Conservation (phyloP, 2,113 vertebrate genomes). For the Empidonax alnorum region DNA sequence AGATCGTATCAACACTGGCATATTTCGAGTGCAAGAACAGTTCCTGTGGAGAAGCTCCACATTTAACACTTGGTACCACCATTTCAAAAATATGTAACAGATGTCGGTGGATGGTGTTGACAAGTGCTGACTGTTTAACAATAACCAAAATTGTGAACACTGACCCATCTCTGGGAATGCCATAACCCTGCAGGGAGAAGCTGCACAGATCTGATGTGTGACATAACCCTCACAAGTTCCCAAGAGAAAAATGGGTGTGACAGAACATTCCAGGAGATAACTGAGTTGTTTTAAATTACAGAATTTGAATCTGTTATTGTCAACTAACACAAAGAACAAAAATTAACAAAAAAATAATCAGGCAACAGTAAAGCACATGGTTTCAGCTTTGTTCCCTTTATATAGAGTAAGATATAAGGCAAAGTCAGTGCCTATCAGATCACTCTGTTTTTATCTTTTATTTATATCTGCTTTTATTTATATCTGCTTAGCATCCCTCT, state of each 20-base stretch:
- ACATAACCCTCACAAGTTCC: background rate
- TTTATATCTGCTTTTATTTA: background rate
- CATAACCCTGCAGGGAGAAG: background rate
- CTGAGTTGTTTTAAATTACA: background rate
- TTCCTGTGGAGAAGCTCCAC: background rate
- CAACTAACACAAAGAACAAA: background rate
- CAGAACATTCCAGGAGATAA: conserved; percentile 15
- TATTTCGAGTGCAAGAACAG: background rate
- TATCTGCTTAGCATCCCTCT: background rate
- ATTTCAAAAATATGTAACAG: background rate
- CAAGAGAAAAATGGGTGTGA: conserved; percentile 1
- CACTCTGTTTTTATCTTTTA: background rate
- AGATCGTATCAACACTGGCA: background rate
- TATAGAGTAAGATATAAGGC: background rate
- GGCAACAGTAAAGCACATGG: background rate
- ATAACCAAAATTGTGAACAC: background rate
- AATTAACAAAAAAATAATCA: background rate
- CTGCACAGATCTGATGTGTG: background rate
- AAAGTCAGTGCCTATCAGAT: background rate
- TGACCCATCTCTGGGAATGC: conserved; percentile 28
- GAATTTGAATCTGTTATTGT: background rate
- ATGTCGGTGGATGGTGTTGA: background rate
- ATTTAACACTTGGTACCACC: background rate
- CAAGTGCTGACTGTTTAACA: background rate
- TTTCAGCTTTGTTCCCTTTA: background rate